Evolutionary conservation across 2,888 invertebrate genomes (phyloP).

Genomic region (Esperia sulphurella): DNA sequence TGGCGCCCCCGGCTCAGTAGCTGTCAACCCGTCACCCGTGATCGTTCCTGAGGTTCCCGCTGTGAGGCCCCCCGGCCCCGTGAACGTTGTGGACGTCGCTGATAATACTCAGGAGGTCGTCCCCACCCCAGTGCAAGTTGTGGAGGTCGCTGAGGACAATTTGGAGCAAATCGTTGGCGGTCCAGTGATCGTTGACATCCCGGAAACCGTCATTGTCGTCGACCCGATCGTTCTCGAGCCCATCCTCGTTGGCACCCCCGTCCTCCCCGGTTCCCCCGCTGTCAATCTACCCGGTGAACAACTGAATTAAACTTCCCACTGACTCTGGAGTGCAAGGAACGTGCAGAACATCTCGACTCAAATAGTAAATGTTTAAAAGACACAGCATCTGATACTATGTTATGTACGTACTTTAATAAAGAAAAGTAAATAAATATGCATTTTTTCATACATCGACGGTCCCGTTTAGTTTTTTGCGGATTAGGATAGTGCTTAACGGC

Average conservation of each 20-base stretch:
- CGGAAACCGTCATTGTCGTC: constrained; percentile 32
- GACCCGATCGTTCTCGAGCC: constrained; percentile 39
- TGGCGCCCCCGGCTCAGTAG: constrained; percentile 10
- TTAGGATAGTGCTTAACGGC: too few relatives aligned
- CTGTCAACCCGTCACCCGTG: constrained; percentile 6
- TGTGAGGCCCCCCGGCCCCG: constrained; percentile 16
- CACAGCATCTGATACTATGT: too few relatives aligned
- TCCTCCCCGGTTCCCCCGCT: background rate
- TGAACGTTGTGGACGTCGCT: background rate
- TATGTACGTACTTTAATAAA: too few relatives aligned
- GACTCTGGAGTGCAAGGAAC: background rate
- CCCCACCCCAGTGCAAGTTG: constrained; percentile 16
- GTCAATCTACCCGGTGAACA: background rate
- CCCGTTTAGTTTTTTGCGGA: too few relatives aligned
- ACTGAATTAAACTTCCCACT: background rate
- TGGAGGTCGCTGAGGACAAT: background rate
- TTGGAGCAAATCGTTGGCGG: constrained; percentile 14
- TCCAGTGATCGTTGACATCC: constrained; percentile 14
- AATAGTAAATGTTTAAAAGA: background rate
- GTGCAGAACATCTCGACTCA: background rate
- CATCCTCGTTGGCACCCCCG: background rate
- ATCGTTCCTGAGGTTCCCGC: background rate
- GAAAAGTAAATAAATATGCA: too few relatives aligned
- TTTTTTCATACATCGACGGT: too few relatives aligned
- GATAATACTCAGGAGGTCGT: background rate